phyloP scores from a whole-genome alignment of 2,797 vertebrate genomes.

The Diglossa cyanea region DNA sequence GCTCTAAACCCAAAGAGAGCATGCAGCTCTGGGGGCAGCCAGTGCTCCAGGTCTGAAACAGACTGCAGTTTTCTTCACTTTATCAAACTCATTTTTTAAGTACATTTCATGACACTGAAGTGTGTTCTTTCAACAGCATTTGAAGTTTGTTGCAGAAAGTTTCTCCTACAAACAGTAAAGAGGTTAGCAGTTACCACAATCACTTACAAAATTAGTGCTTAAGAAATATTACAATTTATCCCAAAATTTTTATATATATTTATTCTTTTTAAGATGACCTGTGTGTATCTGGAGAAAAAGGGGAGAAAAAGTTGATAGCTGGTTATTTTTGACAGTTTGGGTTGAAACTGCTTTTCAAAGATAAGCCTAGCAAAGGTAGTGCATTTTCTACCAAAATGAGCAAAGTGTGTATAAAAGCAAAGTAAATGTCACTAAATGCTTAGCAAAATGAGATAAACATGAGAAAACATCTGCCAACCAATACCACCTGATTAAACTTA shows the following conservation, averaged over 20 bases:
- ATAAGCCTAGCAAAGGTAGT: not conserved
- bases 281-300: not conserved
- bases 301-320: not conserved
- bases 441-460: not conserved
- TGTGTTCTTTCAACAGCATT: not conserved
- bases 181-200: not conserved
- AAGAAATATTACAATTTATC: not conserved
- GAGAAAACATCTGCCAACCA: not conserved
- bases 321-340: not conserved
- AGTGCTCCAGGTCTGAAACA: not conserved
- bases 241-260: not conserved
- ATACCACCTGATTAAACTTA: not conserved
- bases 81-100: not conserved
- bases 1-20: not conserved
- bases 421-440: not conserved
- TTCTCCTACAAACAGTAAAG: not conserved
- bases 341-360: not conserved
- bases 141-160: not conserved
- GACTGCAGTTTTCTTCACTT: not conserved
- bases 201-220: not conserved
- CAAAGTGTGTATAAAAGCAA: not conserved
- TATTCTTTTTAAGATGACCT: not conserved
- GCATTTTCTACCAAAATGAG: not conserved
- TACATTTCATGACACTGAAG: not conserved
- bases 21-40: not conserved